Evolutionary conservation across 2,113 vertebrate species (phyloP).

Genomic region (Cottus gobio): DNA sequence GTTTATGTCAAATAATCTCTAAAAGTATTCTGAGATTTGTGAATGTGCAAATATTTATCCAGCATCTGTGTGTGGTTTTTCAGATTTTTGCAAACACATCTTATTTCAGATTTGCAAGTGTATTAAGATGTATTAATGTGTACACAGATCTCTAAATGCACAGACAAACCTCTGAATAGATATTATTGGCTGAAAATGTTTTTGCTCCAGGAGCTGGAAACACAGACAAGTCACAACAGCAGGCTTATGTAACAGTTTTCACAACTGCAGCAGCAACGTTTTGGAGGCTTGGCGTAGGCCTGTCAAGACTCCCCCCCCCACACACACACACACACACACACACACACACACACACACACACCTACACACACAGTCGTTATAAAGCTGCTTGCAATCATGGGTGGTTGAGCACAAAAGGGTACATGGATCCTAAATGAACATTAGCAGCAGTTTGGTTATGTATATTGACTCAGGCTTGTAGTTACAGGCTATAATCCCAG

Average conservation of each 20-base stretch:
- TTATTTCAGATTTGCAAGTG: neutral
- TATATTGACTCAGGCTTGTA: neutral
- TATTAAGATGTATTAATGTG: neutral
- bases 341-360: constrained; percentile 6
- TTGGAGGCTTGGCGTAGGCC: constrained; percentile 3
- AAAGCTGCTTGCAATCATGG: neutral
- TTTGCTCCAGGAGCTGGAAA: neutral
- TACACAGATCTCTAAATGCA: neutral
- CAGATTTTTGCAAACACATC: neutral
- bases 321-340: neutral
- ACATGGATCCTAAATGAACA: neutral
- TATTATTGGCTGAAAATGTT: neutral
- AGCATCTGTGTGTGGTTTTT: too few species aligned
- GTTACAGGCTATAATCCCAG: neutral
- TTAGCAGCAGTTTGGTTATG: neutral
- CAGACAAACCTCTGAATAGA: neutral
- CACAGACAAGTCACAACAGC: neutral
- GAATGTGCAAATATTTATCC: neutral
- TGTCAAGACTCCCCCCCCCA: constrained; percentile 30
- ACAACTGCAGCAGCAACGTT: constrained; percentile 6
- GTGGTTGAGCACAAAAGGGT: neutral
- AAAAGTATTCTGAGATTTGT: neutral
- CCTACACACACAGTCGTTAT: neutral
- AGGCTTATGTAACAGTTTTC: constrained; percentile 45
- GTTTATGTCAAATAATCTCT: neutral